Conservation (phyloP, 2,888 invertebrate genomes). For the Brenthis hecate region DNA sequence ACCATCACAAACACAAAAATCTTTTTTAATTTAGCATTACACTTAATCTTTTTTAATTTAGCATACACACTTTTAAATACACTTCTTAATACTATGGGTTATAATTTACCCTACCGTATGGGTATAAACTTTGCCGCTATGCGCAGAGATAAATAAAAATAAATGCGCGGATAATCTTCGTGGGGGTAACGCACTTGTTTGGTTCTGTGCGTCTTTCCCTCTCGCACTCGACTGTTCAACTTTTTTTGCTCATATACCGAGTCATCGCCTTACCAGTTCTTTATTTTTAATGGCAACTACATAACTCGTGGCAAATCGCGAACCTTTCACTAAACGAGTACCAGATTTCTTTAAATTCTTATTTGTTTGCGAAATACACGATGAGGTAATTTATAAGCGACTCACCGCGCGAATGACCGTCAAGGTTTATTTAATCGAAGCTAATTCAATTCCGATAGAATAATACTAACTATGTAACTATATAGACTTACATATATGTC, state of each 20-base stretch:
- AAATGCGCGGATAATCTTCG: slow-evolving; percentile 71
- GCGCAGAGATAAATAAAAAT: slow-evolving; percentile 66
- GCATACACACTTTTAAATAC: too few relatives aligned
- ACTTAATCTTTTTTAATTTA: too few relatives aligned
- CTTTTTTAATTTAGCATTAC: too few relatives aligned
- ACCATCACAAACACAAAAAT: too few relatives aligned
- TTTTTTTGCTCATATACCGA: slow-evolving; percentile 65
- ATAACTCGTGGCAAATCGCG: slow-evolving; percentile 60
- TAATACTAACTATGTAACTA: background rate
- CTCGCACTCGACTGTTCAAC: slow-evolving; percentile 57
- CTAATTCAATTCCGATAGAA: background rate
- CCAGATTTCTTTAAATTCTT: slow-evolving; percentile 42
- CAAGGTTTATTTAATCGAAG: slow-evolving; percentile 2
- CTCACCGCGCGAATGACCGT: background rate
- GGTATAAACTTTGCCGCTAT: slow-evolving; percentile 51
- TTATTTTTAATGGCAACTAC: slow-evolving; percentile 67
- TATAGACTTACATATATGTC: slow-evolving; percentile 24
- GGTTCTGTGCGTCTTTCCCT: slow-evolving; percentile 60
- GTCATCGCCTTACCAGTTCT: slow-evolving; percentile 72
- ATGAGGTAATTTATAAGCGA: background rate
- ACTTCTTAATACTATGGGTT: background rate
- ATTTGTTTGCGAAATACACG: slow-evolving; percentile 26
- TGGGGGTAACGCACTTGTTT: slow-evolving; percentile 81
- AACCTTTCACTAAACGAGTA: slow-evolving; percentile 65
- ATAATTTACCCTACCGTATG: slow-evolving; percentile 12